These are phyloP conservation scores for Adelphocoris suturalis DNA, from an alignment of 2,888 invertebrate species.

Conservation along the genomic window DNA sequence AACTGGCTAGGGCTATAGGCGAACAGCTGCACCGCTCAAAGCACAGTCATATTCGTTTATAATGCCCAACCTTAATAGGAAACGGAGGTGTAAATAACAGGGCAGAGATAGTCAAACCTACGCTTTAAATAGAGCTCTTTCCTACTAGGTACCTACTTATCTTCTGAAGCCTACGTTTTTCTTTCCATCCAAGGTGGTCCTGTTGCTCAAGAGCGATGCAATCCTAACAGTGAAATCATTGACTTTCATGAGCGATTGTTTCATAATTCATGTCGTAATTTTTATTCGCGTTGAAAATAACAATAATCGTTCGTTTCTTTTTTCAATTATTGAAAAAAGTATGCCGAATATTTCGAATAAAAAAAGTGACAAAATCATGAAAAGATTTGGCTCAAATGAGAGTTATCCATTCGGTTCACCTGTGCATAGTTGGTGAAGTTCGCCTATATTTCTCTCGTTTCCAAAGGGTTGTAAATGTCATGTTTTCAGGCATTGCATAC, in stretches of 20 bases:
- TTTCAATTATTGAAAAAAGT: too few relatives aligned
- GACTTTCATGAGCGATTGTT: not conserved
- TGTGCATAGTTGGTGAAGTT: too few relatives aligned
- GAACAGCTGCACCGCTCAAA: not conserved
- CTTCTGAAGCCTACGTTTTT: not conserved
- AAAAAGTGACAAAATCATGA: too few relatives aligned
- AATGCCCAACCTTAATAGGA: not conserved
- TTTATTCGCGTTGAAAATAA: too few relatives aligned
- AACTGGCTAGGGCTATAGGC: not conserved
- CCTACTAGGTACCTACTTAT: not conserved
- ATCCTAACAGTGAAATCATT: not conserved
- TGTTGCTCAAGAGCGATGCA: not conserved
- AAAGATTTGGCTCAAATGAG: too few relatives aligned
- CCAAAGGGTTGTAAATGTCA: too few relatives aligned
- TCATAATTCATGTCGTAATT: too few relatives aligned
- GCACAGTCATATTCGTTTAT: not conserved
- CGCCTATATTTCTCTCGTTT: too few relatives aligned
- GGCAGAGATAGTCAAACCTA: conserved; percentile 25
- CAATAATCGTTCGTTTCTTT: too few relatives aligned
- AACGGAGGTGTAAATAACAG: conserved; percentile 14
- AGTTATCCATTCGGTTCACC: too few relatives aligned
- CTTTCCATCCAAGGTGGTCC: not conserved
- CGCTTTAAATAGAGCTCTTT: not conserved
- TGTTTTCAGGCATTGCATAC: too few relatives aligned
- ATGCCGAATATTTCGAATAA: too few relatives aligned